These are phyloP conservation scores for Euproctis similis DNA, from an alignment of 2,888 invertebrate genomes.

Conservation along the genomic window DNA sequence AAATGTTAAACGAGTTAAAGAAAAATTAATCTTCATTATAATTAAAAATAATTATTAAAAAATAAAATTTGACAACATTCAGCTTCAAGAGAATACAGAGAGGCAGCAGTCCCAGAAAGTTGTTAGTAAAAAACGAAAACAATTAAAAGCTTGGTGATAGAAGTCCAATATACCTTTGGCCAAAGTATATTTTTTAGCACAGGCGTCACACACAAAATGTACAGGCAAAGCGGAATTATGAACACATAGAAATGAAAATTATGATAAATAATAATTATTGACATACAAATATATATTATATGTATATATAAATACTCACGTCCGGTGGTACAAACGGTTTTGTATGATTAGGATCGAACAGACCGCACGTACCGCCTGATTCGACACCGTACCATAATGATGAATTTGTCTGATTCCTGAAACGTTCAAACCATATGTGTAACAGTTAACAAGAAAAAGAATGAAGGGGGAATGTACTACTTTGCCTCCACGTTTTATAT, in stretches of 20 bases:
- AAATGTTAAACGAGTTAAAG: no score
- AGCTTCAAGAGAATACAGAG: slow-evolving; percentile 10
- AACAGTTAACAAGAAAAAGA: no score
- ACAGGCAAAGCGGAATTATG: slow-evolving; percentile 1
- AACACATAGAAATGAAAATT: not conserved
- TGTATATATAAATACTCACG: slow-evolving; percentile 28
- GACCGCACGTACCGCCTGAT: slow-evolving; percentile 92
- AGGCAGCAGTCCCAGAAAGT: slow-evolving; percentile 12
- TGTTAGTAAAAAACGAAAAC: not conserved
- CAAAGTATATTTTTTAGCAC: not conserved
- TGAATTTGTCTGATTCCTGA: slow-evolving; percentile 71
- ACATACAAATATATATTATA: not conserved
- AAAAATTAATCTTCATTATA: no score
- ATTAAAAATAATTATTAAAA: no score
- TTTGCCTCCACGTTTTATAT: no score
- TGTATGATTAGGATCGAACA: slow-evolving; percentile 92
- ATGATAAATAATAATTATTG: no score
- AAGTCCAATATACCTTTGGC: not conserved
- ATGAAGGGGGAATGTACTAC: no score
- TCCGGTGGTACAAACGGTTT: slow-evolving; percentile 78
- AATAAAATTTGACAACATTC: slow-evolving; percentile 20
- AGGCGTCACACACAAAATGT: not conserved
- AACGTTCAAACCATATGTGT: no score
- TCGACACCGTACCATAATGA: slow-evolving; percentile 94
- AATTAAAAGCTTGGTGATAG: not conserved